These are phyloP conservation scores for Hecatera dysodea DNA, from an alignment of 2,888 invertebrate species.

Conservation along the genomic window DNA sequence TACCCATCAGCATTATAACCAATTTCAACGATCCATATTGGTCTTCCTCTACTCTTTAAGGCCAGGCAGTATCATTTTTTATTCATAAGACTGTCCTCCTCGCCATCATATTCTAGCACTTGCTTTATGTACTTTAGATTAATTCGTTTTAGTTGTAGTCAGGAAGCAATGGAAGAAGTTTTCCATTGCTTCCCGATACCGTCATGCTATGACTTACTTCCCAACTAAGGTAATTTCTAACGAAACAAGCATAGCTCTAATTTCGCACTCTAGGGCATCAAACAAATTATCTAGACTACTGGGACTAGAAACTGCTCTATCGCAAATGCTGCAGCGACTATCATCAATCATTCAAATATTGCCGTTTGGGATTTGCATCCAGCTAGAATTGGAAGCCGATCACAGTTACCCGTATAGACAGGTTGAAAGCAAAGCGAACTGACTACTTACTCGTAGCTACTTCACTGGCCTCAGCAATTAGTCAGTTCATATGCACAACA, in stretches of 20 bases:
- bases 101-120: too few relatives aligned
- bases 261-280: neutral
- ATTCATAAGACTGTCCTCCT: too few relatives aligned
- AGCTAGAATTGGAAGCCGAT: constrained; percentile 26
- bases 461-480: neutral
- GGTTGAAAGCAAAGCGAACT: neutral
- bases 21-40: too few relatives aligned
- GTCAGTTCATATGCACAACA: neutral
- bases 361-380: constrained; percentile 9
- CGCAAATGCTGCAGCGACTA: constrained; percentile 11
- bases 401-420: neutral
- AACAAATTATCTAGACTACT: constrained; percentile 12
- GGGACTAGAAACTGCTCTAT: constrained; percentile 3
- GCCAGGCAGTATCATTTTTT: too few relatives aligned
- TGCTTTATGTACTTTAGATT: too few relatives aligned
- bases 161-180: too few relatives aligned
- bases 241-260: neutral
- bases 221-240: neutral
- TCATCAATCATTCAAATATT: constrained; percentile 42
- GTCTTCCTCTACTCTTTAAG: too few relatives aligned
- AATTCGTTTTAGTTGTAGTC: too few relatives aligned
- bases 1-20: too few relatives aligned
- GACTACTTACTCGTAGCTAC: neutral
- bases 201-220: neutral
- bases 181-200: too few relatives aligned